These are phyloP conservation scores for Acromyrmex charruanus DNA, from an alignment of 1,140 invertebrate species.

Conservation along the genomic window DNA sequence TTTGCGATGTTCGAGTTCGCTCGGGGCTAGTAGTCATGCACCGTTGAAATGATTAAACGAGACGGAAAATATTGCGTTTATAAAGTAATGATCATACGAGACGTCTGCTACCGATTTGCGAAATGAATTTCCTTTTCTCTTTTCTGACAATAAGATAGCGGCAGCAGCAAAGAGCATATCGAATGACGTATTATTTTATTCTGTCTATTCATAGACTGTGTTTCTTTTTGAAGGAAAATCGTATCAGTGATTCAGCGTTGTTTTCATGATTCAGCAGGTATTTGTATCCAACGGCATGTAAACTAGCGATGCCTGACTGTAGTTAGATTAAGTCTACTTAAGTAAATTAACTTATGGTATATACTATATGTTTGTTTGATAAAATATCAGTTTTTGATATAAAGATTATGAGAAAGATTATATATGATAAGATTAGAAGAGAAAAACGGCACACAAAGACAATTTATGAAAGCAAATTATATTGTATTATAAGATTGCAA, in stretches of 20 bases:
- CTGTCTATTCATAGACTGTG: background rate
- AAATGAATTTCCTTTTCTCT: background rate
- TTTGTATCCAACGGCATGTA: background rate
- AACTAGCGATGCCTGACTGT: background rate
- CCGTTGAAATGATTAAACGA: conserved; percentile 24
- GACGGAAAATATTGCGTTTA: conserved; percentile 5
- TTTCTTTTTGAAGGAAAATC: conserved; percentile 23
- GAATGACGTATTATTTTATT: conserved; percentile 22
- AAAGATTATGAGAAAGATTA: background rate
- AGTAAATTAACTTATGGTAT: conserved; percentile 30
- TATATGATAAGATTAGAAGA: background rate
- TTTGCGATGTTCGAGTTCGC: conserved; percentile 8
- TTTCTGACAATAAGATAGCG: background rate
- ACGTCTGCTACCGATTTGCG: background rate
- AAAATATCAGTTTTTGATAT: background rate
- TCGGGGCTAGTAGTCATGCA: background rate
- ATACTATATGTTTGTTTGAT: background rate
- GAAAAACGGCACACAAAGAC: background rate
- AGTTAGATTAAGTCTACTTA: conserved; percentile 1
- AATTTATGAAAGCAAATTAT: background rate
- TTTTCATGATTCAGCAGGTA: conserved; percentile 21
- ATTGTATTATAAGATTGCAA: background rate
- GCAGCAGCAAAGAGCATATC: background rate
- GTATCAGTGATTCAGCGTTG: conserved; percentile 17
- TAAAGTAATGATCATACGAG: background rate